A percentile compares a stretch with the other conserved stretches of the same genome.
Evolutionary conservation across 2,113 vertebrate species (phyloP).

Genomic region (Galemys pyrenaicus): DNA sequence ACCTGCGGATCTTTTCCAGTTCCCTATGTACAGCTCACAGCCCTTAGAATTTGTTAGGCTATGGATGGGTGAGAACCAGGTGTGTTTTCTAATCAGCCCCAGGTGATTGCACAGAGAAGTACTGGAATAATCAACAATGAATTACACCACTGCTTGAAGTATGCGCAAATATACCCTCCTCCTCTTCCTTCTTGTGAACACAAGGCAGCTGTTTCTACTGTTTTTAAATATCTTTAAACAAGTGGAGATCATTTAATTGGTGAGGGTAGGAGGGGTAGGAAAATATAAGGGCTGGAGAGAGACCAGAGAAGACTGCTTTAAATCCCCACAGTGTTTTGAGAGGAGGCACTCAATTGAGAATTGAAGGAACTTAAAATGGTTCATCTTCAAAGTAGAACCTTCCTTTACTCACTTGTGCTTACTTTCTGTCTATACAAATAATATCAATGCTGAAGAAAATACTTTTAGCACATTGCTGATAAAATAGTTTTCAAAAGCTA

Average conservation of each 20-base stretch:
- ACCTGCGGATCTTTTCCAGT: neutral
- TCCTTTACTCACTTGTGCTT: neutral
- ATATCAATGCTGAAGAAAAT: neutral
- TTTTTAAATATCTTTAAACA: neutral
- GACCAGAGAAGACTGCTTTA: neutral
- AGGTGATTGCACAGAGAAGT: neutral
- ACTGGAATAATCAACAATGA: neutral
- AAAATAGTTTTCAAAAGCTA: neutral
- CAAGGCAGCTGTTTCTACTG: neutral
- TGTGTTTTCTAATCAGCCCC: neutral
- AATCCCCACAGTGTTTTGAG: neutral
- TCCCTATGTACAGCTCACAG: neutral
- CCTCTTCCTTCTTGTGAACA: neutral
- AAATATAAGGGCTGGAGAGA: neutral
- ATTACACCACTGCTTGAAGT: neutral
- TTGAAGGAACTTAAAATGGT: neutral
- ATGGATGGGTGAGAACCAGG: neutral
- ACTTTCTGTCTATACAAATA: neutral
- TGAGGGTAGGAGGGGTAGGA: neutral
- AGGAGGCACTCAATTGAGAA: neutral
- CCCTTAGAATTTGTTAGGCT: neutral
- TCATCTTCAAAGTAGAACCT: neutral
- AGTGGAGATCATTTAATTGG: neutral
- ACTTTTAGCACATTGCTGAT: neutral
- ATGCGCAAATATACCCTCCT: neutral